Evolutionary conservation across 64 coral and sea anemone genomes (phyloP).

Genomic region (Pachyseris speciosa): DNA sequence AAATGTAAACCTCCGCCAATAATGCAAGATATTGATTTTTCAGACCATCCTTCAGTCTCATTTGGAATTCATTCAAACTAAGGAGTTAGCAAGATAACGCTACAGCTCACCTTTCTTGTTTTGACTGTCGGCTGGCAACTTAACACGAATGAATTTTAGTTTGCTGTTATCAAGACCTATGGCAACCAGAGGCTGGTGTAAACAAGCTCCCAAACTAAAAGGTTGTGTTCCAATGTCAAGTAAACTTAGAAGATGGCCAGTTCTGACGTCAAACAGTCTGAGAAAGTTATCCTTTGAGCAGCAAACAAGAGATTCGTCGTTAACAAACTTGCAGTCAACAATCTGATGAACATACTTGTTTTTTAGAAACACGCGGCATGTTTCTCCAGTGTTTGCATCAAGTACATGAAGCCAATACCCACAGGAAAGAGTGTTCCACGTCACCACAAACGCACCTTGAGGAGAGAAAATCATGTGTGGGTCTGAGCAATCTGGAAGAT

Average conservation of each 20-base stretch:
- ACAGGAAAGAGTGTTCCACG: background rate
- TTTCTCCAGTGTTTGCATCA: background rate
- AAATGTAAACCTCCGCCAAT: too few species aligned
- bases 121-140: background rate
- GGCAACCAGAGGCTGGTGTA: background rate
- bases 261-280: slow-evolving; percentile 1
- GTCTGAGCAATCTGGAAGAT: too few species aligned
- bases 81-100: too few species aligned
- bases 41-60: too few species aligned
- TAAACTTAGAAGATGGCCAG: background rate
- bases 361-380: background rate
- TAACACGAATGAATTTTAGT: background rate
- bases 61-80: too few species aligned
- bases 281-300: background rate
- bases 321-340: slow-evolving; percentile 19
- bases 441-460: background rate
- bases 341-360: background rate
- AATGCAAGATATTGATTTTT: too few species aligned
- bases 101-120: background rate
- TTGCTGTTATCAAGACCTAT: background rate
- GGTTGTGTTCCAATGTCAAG: background rate
- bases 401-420: background rate
- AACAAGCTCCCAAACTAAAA: background rate
- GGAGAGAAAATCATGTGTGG: background rate
- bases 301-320: background rate